Evolutionary conservation across 2,888 invertebrate species (phyloP).

Genomic region (Mystacides longicornis): DNA sequence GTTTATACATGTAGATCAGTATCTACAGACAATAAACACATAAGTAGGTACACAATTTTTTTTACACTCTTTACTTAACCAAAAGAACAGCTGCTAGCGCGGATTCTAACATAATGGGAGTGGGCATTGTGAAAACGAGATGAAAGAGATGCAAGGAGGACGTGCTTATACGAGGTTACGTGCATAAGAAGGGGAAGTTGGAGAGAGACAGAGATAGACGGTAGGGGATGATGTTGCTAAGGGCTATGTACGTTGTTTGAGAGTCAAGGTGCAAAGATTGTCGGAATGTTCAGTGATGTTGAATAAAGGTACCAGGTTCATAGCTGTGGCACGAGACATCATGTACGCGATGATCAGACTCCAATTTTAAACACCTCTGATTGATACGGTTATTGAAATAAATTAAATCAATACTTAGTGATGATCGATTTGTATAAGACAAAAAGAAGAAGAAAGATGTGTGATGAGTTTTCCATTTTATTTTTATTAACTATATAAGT

Average conservation of each 20-base stretch:
- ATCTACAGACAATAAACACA: background rate
- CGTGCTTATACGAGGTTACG: background rate
- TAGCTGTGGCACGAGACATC: no score
- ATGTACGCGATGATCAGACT: no score
- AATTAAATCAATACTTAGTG: no score
- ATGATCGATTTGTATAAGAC: no score
- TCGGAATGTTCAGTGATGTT: conserved; percentile 7
- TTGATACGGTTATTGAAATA: no score
- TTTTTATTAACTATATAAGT: no score
- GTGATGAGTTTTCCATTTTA: no score
- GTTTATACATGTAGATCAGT: background rate
- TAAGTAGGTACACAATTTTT: background rate
- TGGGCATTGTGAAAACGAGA: background rate
- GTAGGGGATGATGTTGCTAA: background rate
- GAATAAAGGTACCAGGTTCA: no score
- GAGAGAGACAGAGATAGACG: background rate
- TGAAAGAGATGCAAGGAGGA: background rate
- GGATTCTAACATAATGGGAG: background rate
- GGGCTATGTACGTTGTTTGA: background rate
- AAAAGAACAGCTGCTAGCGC: background rate
- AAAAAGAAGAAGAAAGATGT: no score
- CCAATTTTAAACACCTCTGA: no score
- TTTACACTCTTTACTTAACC: no score
- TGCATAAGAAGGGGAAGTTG: background rate
- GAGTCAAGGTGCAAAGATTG: conserved; percentile 9